Evolutionary conservation across 1,140 invertebrate species (phyloP).

Genomic region (Leptonema lineaticorne): DNA sequence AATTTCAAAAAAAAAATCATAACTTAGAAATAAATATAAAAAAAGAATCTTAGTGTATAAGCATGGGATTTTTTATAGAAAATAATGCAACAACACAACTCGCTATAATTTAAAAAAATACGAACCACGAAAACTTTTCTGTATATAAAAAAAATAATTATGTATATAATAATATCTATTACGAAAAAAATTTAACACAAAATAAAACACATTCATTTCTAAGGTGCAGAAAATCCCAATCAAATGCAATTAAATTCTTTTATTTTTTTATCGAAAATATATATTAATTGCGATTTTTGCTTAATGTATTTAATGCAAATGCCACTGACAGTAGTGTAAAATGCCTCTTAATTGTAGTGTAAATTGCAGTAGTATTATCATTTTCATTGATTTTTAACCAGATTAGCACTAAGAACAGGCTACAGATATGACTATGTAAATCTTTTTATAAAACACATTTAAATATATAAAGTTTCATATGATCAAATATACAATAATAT

Average conservation of each 20-base stretch:
- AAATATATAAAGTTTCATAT: too few relatives aligned
- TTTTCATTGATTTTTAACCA: too few relatives aligned
- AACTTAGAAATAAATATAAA: not conserved
- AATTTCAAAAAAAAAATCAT: not conserved
- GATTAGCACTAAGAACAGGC: too few relatives aligned
- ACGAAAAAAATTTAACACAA: slow-evolving; percentile 27
- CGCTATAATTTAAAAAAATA: not conserved
- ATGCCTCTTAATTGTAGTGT: slow-evolving; percentile 28
- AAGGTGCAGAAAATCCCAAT: slow-evolving; percentile 42
- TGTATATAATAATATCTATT: slow-evolving; percentile 10
- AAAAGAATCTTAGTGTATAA: slow-evolving; percentile 1
- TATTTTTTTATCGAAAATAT: slow-evolving; percentile 33
- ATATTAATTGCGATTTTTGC: slow-evolving; percentile 36
- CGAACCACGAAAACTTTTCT: slow-evolving; percentile 10
- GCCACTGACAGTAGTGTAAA: slow-evolving; percentile 22
- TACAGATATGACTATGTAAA: too few relatives aligned
- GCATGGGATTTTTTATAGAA: slow-evolving; percentile 1
- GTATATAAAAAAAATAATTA: too few relatives aligned
- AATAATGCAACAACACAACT: slow-evolving; percentile 11
- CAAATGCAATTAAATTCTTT: slow-evolving; percentile 41
- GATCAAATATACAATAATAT: too few relatives aligned
- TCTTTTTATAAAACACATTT: too few relatives aligned
- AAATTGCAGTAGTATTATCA: too few relatives aligned
- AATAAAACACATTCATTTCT: slow-evolving; percentile 41
- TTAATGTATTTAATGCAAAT: slow-evolving; percentile 31